Percentiles rank a stretch among this genome's conserved stretches.
Conservation (phyloP, 2,888 invertebrate genomes). For the Amblyjoppa proteus region DNA sequence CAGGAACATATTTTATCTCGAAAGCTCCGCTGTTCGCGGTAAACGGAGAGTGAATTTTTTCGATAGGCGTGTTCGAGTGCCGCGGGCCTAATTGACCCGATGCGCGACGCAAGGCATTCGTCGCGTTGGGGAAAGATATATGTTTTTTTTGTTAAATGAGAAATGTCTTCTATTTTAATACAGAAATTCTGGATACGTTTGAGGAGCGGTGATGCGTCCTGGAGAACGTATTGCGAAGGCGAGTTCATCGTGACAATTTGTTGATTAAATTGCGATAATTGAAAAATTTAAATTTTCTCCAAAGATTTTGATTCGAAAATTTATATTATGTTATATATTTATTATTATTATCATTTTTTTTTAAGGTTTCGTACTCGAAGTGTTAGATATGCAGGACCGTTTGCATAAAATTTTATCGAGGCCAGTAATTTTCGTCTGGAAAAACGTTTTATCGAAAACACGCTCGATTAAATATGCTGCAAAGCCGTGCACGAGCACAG, state of each 20-base stretch:
- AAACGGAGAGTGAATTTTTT: not conserved
- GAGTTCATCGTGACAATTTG: no score
- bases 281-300: not conserved
- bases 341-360: no score
- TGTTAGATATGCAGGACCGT: not conserved
- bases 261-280: not conserved
- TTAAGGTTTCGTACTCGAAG: not conserved
- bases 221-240: not conserved
- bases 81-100: not conserved
- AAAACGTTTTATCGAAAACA: not conserved
- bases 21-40: slow-evolving; percentile 14
- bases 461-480: not conserved
- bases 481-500: not conserved
- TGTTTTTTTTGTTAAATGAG: no score
- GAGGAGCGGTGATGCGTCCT: not conserved
- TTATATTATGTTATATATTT: not conserved
- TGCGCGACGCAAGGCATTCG: not conserved
- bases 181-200: not conserved
- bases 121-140: no score
- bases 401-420: not conserved
- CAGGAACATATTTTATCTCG: not conserved
- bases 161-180: no score
- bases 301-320: not conserved
- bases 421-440: not conserved
- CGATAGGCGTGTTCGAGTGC: not conserved